phyloP scores from a whole-genome alignment of 2,888 invertebrate genomes.

The Tinea pellionella region DNA sequence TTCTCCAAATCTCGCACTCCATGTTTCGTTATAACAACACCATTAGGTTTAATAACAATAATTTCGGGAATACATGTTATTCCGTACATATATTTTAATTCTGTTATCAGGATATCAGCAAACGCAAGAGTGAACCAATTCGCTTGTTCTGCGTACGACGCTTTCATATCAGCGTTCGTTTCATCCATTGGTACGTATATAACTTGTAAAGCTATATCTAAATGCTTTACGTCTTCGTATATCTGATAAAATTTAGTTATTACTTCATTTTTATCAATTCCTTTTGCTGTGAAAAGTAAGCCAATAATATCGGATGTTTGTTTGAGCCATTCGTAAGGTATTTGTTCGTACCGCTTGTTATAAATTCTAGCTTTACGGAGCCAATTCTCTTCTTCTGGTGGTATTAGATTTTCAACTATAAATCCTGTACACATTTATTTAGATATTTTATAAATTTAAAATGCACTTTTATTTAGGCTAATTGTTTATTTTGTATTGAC shows the following conservation, averaged over 20 bases:
- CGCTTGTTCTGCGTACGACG: slow-evolving; percentile 38
- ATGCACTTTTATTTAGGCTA: not conserved
- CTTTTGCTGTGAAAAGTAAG: slow-evolving; percentile 39
- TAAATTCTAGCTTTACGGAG: slow-evolving; percentile 31
- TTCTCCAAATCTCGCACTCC: slow-evolving; percentile 42
- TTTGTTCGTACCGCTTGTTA: slow-evolving; percentile 31
- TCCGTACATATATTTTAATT: slow-evolving; percentile 36
- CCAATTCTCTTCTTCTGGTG: slow-evolving; percentile 25
- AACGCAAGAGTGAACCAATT: slow-evolving; percentile 52
- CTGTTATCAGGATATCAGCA: slow-evolving; percentile 35
- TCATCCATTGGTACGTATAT: slow-evolving; percentile 49
- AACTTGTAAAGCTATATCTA: slow-evolving; percentile 49
- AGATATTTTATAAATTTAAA: too few relatives aligned
- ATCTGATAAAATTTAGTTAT: slow-evolving; percentile 42
- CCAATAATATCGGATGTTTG: slow-evolving; percentile 38
- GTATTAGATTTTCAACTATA: not conserved
- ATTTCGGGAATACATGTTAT: slow-evolving; percentile 43
- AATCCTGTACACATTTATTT: too few relatives aligned
- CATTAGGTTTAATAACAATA: slow-evolving; percentile 33
- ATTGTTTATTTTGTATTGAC: too few relatives aligned
- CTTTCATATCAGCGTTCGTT: slow-evolving; percentile 27
- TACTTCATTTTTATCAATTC: slow-evolving; percentile 37
- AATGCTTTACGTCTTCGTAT: slow-evolving; percentile 43
- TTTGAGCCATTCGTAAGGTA: slow-evolving; percentile 35
- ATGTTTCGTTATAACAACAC: slow-evolving; percentile 36